These are phyloP conservation scores for Hyposoter didymator DNA, from an alignment of 2,888 invertebrate genomes.

Conservation along the genomic window DNA sequence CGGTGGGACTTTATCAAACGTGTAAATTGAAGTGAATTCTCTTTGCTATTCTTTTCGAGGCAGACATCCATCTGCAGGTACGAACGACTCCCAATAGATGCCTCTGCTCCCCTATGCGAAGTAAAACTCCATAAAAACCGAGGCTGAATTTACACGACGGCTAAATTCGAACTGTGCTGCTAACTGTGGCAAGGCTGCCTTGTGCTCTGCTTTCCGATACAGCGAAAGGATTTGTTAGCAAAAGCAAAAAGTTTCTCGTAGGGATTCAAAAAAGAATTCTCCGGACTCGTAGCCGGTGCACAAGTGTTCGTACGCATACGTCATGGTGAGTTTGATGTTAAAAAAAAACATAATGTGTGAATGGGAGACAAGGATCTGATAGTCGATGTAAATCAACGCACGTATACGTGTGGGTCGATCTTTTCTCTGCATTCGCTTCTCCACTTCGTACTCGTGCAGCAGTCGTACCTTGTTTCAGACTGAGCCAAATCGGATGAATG, in stretches of 20 bases:
- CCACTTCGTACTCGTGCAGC: constrained; percentile 21
- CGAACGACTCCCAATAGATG: neutral
- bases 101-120: constrained; percentile 47
- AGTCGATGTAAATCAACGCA: constrained; percentile 6
- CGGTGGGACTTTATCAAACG: neutral
- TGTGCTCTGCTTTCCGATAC: constrained; percentile 38
- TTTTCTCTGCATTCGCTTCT: neutral
- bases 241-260: constrained; percentile 27
- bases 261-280: constrained; percentile 41
- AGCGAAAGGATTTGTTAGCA: constrained; percentile 9
- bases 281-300: constrained; percentile 27
- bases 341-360: constrained; percentile 74
- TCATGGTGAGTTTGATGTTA: constrained; percentile 60
- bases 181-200: constrained; percentile 39
- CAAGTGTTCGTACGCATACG: neutral
- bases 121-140: constrained; percentile 70
- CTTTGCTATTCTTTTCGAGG: constrained; percentile 1
- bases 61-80: constrained; percentile 7
- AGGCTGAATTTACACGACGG: constrained; percentile 72
- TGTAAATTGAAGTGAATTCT: constrained; percentile 37
- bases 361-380: constrained; percentile 71
- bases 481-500: constrained; percentile 42
- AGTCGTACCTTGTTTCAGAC: constrained; percentile 33
- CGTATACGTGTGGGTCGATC: constrained; percentile 23
- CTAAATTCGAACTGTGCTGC: constrained; percentile 74